Evolutionary conservation across 2,113 vertebrate species (phyloP).

Genomic region (Pogona vitticeps): DNA sequence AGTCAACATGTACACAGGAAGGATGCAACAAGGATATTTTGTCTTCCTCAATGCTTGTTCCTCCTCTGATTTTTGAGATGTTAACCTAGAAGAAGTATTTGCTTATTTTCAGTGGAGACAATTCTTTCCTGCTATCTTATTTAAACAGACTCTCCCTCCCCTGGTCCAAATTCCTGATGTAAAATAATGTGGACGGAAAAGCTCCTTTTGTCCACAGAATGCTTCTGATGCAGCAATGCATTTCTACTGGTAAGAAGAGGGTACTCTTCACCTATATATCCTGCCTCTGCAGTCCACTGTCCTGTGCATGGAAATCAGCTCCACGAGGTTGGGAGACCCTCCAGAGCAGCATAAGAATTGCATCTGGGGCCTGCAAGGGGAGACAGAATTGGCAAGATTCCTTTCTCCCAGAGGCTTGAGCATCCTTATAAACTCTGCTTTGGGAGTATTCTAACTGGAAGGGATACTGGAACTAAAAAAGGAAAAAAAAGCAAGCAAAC

Average conservation of each 20-base stretch:
- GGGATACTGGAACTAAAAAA: neutral
- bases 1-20: neutral
- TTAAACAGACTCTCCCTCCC: neutral
- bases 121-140: constrained; percentile 60
- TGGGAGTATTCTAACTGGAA: neutral
- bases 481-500: neutral
- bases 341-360: neutral
- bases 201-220: neutral
- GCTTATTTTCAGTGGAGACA: constrained; percentile 26
- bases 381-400: neutral
- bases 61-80: neutral
- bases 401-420: neutral
- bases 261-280: neutral
- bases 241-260: neutral
- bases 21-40: neutral
- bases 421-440: neutral
- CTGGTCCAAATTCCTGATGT: neutral
- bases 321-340: no score
- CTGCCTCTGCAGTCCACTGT: neutral
- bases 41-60: neutral
- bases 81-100: constrained; percentile 26
- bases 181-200: neutral
- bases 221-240: neutral
- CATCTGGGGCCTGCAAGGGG: neutral
- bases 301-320: neutral